Base-by-base conservation (phyloP, 2,113 vertebrate species). In the Salvelinus alpinus region DNA sequence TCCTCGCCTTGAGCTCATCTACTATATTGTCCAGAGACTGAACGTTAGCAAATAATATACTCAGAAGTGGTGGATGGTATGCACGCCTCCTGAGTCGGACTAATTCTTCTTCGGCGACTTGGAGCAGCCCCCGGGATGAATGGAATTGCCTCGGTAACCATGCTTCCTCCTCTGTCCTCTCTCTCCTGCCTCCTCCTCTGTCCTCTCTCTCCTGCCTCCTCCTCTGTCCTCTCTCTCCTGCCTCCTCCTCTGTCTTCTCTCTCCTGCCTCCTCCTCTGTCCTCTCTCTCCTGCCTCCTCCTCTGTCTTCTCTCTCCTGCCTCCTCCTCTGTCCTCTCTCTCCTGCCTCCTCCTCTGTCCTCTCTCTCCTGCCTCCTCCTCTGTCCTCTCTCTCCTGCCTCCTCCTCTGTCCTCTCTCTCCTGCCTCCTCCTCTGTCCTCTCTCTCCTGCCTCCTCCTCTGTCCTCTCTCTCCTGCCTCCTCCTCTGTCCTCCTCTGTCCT, bases 201-300 rank as follows among this genome's bases (percentile, higher is more conserved):
- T 29, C 29, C 72, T 84, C 67, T 85, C 81, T 24, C 60, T 16
- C 5, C n/a, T 11, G 14, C 5, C 54, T n/a, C 2, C 16, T 6
- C 25, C 64, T 11, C 18, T 54, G 25, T 8, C 24, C 8, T 48
- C 11, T 14, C 5, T 57, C 22, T 76, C 4, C 74, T 80, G 73
- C 83, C 67, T 85, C 81, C 60, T 14, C 4, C 64, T 11, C 16
- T 54, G 24, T 7, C 24, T 2, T 47, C 9, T 13, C 4, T 54
- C 22, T 76, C 4, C 74, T 24, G 24, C 24, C 0, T 24, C 24
- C 24, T 24, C 24, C 24, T 24, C 24, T 24, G 24, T 24, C 24
- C 24, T 24, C 24, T 24, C 24, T 24, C 60, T 16, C 5, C n/a
- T 11, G 16, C 3, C n/a, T n/a, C n/a, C n/a, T n/a, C n/a, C n/a